phyloP scores from a whole-genome alignment of 2,888 invertebrate species.

The Phaedon cochleariae region DNA sequence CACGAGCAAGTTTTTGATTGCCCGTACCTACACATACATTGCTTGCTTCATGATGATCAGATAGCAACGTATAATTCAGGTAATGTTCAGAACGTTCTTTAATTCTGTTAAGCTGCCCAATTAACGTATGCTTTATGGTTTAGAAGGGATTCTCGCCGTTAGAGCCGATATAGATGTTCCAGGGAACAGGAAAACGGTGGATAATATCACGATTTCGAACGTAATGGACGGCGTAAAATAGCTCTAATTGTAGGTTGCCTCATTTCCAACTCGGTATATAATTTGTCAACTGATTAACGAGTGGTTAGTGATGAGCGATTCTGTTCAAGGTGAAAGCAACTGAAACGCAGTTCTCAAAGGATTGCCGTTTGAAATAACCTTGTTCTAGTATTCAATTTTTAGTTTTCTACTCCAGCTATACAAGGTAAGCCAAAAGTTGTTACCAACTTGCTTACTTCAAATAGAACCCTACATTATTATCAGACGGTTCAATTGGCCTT shows the following conservation, averaged over 20 bases:
- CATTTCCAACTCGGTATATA: background rate
- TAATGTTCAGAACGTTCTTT: background rate
- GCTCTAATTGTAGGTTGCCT: slow-evolving; percentile 18
- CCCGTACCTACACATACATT: background rate
- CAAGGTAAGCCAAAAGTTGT: too few species aligned
- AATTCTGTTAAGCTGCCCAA: background rate
- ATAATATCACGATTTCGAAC: slow-evolving; percentile 16
- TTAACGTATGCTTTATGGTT: background rate
- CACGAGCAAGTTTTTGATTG: too few species aligned
- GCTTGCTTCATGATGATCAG: background rate
- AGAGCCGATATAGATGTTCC: slow-evolving; percentile 16
- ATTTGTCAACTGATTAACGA: slow-evolving; percentile 6
- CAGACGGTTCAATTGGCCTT: too few species aligned
- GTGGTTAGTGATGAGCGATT: background rate
- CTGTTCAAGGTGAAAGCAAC: background rate
- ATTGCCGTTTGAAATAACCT: too few species aligned
- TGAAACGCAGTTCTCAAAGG: too few species aligned
- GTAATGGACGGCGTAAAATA: slow-evolving; percentile 17
- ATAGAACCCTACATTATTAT: too few species aligned
- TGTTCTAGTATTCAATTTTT: too few species aligned
- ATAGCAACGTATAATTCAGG: background rate
- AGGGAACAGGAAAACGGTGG: background rate
- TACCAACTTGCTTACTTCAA: too few species aligned
- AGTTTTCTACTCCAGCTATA: too few species aligned
- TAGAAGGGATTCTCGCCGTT: slow-evolving; percentile 3